Conservation (phyloP, 2,113 vertebrate species). For the Notothenia rossii region DNA sequence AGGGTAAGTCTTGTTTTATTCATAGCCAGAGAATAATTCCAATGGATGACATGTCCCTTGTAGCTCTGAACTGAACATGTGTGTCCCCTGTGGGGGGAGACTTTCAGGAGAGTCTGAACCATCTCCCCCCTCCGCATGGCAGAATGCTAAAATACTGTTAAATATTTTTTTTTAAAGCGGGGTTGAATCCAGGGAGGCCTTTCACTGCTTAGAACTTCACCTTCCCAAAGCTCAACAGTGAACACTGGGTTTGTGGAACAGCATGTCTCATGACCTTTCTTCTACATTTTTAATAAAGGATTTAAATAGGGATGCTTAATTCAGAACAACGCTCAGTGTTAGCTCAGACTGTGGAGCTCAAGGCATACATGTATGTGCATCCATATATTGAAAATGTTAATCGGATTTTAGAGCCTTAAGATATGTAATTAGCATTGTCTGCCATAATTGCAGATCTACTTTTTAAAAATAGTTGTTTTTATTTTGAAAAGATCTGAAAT, state of each 20-base stretch:
- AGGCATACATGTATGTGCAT: not conserved
- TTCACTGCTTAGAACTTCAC: conserved; percentile 31
- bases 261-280: conserved; percentile 48
- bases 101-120: conserved; percentile 11
- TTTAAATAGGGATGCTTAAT: conserved; percentile 31
- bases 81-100: conserved; percentile 13
- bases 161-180: conserved; percentile 5
- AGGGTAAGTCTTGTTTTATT: conserved; percentile 50
- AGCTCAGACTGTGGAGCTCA: not conserved
- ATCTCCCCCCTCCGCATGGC: conserved; percentile 12
- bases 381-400: not conserved
- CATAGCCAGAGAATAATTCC: conserved; percentile 39
- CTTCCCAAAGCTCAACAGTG: conserved; percentile 28
- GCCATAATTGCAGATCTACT: not conserved
- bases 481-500: conserved; percentile 14
- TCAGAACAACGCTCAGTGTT: conserved; percentile 27
- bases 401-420: not conserved
- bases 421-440: not conserved
- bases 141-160: conserved; percentile 15
- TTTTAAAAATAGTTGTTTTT: not conserved
- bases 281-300: conserved; percentile 55
- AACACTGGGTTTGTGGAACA: conserved; percentile 47
- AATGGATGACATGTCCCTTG: conserved; percentile 14
- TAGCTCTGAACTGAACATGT: conserved; percentile 39
- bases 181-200: conserved; percentile 26